Base-by-base conservation (phyloP, 2,797 vertebrate genomes). In the Diglossa cyanea region DNA sequence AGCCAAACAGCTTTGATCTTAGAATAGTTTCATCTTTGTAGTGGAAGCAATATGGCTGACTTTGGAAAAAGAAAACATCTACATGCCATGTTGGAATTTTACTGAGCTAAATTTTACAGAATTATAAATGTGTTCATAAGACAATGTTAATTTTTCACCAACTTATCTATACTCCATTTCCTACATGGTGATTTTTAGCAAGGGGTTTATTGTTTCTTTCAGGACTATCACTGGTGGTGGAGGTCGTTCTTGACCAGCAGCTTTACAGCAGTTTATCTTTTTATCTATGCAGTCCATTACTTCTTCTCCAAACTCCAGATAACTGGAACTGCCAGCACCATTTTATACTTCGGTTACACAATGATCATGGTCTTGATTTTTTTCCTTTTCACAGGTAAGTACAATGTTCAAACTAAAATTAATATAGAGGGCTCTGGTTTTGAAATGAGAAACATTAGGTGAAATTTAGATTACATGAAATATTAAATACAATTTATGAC, bases 221-320 rank as follows among this genome's bases (percentile, higher is more conserved):
- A 99, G 99, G 98, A 99, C 97, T 99, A 98, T 95, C 98, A 99
- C 89, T 99, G 98, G 99, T 99, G 98, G 99, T 99, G 98, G 99
- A 96, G 98, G 51, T 99, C 98, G 0, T 99, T 99, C 96, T 96
- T 99, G 96, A 99, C 98, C 19, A 99, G 99, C 57, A 98, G 99
- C 95, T 99, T 99, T 96, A 99, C 98, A 14, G 98, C 99, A 5
- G 98, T 98, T 77, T 99, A 99, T 93, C 97, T 99, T 86, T 98
- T 99, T 51, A 96, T 99, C 92, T 99, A 99, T 70, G 98, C 98
- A 30, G 95, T 99, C 90, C 98, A 99, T 97, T 99, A 99, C 97
- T 99, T 99, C 97, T 99, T 99, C 95, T 98, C 98, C 26, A 99
- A 99, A 96, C 98, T 99, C 57, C 98, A 99, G 98, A 99, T 99